Percentiles rank a stretch among this genome's conserved stretches.
phyloP scores from a whole-genome alignment of 2,888 invertebrate genomes.

The Papilio gigon region DNA sequence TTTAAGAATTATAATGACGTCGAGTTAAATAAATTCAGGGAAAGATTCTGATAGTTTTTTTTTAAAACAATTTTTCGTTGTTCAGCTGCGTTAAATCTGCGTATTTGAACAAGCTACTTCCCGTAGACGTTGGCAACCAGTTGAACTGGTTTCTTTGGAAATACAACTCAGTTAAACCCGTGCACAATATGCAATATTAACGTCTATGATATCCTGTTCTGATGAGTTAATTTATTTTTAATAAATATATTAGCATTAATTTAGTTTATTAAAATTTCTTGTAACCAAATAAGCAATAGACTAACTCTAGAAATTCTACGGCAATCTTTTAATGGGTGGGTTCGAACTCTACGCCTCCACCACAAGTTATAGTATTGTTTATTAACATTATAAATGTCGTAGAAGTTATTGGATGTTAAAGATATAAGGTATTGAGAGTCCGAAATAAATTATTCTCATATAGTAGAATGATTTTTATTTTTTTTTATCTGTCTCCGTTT shows the following conservation, averaged over 20 bases:
- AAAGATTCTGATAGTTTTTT: background rate
- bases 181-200: background rate
- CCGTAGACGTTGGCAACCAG: background rate
- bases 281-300: too few relatives aligned
- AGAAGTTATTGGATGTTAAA: background rate
- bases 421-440: background rate
- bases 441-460: background rate
- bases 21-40: background rate
- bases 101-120: background rate
- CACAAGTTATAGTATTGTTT: too few relatives aligned
- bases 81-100: background rate
- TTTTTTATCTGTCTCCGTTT: slow-evolving; percentile 43
- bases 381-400: background rate
- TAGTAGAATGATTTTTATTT: slow-evolving; percentile 21
- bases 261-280: too few relatives aligned
- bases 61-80: background rate
- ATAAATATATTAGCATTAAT: too few relatives aligned
- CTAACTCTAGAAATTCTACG: too few relatives aligned
- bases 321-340: too few relatives aligned
- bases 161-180: background rate
- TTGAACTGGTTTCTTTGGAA: background rate
- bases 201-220: background rate
- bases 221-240: background rate
- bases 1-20: background rate
- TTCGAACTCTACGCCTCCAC: too few relatives aligned